Evolutionary conservation across 2,113 vertebrate species (phyloP), one percentile per base, ranked within the genome.

Genomic region (Raja brachyura): DNA sequence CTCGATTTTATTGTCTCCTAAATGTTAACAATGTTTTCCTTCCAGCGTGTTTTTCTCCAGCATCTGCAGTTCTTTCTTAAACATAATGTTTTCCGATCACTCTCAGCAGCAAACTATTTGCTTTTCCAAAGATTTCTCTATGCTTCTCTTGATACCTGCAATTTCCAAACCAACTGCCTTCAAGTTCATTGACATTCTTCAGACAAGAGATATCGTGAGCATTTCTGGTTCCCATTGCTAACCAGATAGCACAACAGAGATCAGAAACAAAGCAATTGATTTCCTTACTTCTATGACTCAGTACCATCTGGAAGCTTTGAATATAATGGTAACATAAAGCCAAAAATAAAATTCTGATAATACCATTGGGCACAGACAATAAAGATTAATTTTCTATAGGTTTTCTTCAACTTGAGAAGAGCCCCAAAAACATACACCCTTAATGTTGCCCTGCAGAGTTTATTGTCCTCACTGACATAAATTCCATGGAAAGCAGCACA

Each of bases 401-500:
- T 61, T 59, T 86, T 86, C 83, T 16, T 8, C 11, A 5, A 13
- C 20, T n/a, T 28, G 25, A 28, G 28, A 59, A 28, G 4, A 85
- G 54, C 81, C 22, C 59, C 1, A 13, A 11, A 28, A 13, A 63
- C 16, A 86, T 86, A 61, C 22, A 61, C 56, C 56, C 13, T 16
- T 63, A 18, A 86, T 63, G 13, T 86, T 63, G 83, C 28, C 5
- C 59, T 73, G 88, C 88, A 39, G 33, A 73, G 66, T 73, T 92
- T 73, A 73, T 73, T 70, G 11, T 73, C 20, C 33, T 48, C 88
- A 90, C 6, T 73, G n/a, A 73, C 61, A 33, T 73, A 25, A 33
- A 39, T 92, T 54, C 90, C 90, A 73, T 92, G 66, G 66, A 92
- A 54, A 73, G 66, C 70, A 92, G 13, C 66, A 73, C 20, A 92